These are phyloP conservation scores for Ptilodon capucinus DNA, from an alignment of 2,888 invertebrate genomes.

Conservation along the genomic window DNA sequence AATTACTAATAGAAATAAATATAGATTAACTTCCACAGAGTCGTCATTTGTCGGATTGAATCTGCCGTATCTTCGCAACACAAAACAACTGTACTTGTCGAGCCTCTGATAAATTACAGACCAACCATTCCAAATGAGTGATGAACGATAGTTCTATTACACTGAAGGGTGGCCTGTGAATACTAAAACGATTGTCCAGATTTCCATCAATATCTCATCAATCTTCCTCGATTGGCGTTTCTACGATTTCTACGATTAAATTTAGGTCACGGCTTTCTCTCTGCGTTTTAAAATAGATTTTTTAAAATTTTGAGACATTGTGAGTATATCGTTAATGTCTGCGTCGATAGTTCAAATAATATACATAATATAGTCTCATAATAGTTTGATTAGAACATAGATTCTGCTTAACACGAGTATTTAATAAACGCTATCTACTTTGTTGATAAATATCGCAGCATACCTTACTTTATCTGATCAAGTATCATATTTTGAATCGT, in stretches of 20 bases:
- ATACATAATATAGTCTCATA: neutral
- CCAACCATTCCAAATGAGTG: slow-evolving; percentile 26
- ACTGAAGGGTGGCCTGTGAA: slow-evolving; percentile 23
- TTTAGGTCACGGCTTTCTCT: slow-evolving; percentile 1
- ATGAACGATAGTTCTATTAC: slow-evolving; percentile 35
- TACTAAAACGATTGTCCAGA: slow-evolving; percentile 24
- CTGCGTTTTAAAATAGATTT: neutral
- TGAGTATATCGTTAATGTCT: neutral
- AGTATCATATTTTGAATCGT: neutral
- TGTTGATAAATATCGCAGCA: neutral
- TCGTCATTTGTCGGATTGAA: too few relatives aligned
- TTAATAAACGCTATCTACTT: too few relatives aligned
- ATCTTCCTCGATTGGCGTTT: slow-evolving; percentile 22
- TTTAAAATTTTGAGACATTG: neutral
- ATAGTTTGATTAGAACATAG: neutral
- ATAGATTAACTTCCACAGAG: too few relatives aligned
- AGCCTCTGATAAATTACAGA: slow-evolving; percentile 30
- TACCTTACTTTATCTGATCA: neutral
- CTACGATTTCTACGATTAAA: slow-evolving; percentile 11
- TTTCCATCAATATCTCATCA: slow-evolving; percentile 24
- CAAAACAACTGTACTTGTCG: slow-evolving; percentile 17
- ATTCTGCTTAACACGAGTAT: too few relatives aligned
- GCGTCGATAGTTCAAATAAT: too few relatives aligned
- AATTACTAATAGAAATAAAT: neutral
- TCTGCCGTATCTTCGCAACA: too few relatives aligned